phyloP scores from a whole-genome alignment of 2,113 vertebrate genomes.

The Cryptoleucopteryx plumbea region DNA sequence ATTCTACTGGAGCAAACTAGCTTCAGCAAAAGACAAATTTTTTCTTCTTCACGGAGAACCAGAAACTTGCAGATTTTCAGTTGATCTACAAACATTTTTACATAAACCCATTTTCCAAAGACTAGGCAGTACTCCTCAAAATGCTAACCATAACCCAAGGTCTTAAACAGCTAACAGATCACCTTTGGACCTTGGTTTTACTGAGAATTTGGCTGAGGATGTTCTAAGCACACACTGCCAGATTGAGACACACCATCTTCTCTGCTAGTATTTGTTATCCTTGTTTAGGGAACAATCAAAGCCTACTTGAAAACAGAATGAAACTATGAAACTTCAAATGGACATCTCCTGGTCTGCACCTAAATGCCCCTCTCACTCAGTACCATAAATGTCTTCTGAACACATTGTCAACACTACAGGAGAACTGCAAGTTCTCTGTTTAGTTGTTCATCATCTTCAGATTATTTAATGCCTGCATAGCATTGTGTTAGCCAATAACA shows the following conservation, averaged over 20 bases:
- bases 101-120: background rate
- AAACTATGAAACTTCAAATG: background rate
- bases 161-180: background rate
- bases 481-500: background rate
- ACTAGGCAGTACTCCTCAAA: background rate
- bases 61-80: background rate
- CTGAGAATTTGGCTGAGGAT: background rate
- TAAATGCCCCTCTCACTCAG: background rate
- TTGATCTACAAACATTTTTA: background rate
- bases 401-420: background rate
- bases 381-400: background rate
- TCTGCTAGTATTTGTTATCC: background rate
- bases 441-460: background rate
- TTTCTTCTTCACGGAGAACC: background rate
- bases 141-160: background rate
- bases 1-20: background rate
- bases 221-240: background rate
- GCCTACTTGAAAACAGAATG: background rate
- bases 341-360: background rate
- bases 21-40: background rate
- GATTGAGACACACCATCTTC: background rate
- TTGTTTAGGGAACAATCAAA: background rate
- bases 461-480: background rate
- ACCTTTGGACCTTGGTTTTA: background rate
- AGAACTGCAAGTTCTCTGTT: background rate